Evolutionary conservation across 1,140 invertebrate species (phyloP).

Genomic region (Drosophila triauraria): DNA sequence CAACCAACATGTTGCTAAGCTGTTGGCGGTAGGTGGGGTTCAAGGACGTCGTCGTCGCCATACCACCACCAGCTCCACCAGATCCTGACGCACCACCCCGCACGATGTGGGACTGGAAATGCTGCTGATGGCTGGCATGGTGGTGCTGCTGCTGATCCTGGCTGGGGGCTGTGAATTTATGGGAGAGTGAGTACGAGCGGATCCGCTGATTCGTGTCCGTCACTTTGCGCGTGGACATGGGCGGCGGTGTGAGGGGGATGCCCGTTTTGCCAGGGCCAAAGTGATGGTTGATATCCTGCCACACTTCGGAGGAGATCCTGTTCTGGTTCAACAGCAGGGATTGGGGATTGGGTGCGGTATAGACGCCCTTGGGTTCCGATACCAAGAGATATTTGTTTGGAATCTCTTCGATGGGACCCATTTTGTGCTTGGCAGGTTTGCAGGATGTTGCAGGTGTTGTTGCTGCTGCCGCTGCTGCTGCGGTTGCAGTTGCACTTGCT

Average conservation of each 20-base stretch:
- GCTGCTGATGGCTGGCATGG: slow-evolving; percentile 7
- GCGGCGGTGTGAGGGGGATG: slow-evolving; percentile 75
- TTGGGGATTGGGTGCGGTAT: neutral
- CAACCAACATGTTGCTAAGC: neutral
- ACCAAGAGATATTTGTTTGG: slow-evolving; percentile 45
- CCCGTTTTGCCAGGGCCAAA: slow-evolving; percentile 41
- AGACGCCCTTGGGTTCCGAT: slow-evolving; percentile 35
- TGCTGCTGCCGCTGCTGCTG: slow-evolving; percentile 8
- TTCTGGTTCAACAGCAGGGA: neutral
- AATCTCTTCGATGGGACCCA: slow-evolving; percentile 25
- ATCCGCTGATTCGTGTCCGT: slow-evolving; percentile 64
- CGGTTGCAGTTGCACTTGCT: slow-evolving; percentile 17
- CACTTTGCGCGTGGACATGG: slow-evolving; percentile 68
- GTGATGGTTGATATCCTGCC: slow-evolving; percentile 8
- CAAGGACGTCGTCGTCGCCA: neutral
- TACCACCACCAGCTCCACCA: neutral
- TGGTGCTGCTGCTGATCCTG: slow-evolving; percentile 16
- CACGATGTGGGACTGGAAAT: slow-evolving; percentile 30
- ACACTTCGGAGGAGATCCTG: neutral
- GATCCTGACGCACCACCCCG: slow-evolving; percentile 8
- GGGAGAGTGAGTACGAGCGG: slow-evolving; percentile 77
- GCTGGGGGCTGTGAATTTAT: slow-evolving; percentile 78
- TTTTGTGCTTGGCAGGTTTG: slow-evolving; percentile 63
- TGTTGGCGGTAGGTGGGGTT: slow-evolving; percentile 2
- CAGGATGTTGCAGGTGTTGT: slow-evolving; percentile 24